Conservation (phyloP, 2,797 vertebrate species). For the Clarias platycephalus region DNA sequence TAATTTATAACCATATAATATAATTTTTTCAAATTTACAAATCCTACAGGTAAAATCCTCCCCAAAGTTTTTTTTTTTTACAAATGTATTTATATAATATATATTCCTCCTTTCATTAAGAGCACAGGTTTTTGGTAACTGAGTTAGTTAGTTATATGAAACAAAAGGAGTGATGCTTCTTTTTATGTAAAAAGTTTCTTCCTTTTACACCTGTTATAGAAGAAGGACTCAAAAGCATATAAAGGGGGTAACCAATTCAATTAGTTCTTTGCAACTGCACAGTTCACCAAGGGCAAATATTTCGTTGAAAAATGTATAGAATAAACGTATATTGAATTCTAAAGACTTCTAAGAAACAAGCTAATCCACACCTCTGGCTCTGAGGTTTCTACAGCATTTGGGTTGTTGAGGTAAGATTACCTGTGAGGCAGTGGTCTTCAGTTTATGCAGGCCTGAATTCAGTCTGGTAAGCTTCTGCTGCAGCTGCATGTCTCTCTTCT, state of each 20-base stretch:
- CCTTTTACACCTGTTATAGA: neutral
- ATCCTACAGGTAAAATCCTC: neutral
- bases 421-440: constrained; percentile 80
- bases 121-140: neutral
- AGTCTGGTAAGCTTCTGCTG: constrained; percentile 73
- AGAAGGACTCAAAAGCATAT: neutral
- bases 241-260: neutral
- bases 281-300: neutral
- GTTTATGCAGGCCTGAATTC: constrained; percentile 77
- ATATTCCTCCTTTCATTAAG: constrained; percentile 15
- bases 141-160: too few species aligned
- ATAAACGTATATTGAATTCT: neutral
- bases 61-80: too few species aligned
- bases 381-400: constrained; percentile 21
- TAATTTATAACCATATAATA: too few species aligned
- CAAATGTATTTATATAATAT: too few species aligned
- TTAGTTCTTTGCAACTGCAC: neutral
- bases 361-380: constrained; percentile 36
- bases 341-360: neutral
- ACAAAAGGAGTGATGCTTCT: neutral
- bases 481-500: constrained; percentile 74
- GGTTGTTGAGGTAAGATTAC: constrained; percentile 58
- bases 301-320: too few species aligned
- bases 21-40: neutral
- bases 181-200: neutral